Evolutionary conservation across 2,888 invertebrate species (phyloP), one percentile per base, ranked within the genome.

Genomic region (Macaria notata): DNA sequence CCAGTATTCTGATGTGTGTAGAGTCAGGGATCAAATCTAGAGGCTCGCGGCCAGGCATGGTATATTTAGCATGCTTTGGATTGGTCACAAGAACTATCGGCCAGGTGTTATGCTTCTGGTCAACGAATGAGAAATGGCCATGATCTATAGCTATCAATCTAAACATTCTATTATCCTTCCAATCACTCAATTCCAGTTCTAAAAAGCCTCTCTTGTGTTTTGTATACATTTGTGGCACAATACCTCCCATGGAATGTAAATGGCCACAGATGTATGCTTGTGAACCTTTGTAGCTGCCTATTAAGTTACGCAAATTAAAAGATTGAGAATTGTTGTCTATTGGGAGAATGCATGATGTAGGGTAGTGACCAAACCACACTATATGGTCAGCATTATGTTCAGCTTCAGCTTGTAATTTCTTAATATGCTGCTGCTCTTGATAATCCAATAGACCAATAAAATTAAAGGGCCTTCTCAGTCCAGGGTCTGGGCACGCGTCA

Each of bases 181-280:
- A 98, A 87, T 98, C 98, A 6, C 95, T 97, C 53, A 98, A 86
- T 86, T 98, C 98, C 56, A 98, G 89, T 85, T 98, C 98, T 59
- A 98, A 87, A 76, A 94, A 96, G 4, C 98, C 98, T 61, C 93
- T 93, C 69, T 94, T 94, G 74, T 98, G 98, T 67, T 95, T 89
- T 1, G 97, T 95, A 76, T 98, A 97, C 98, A 98, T 98, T 65
- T 94, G 92, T 5, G 95, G 94, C 1, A 97, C 94, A 4, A 95
- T 72, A 4, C 96, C 97, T 44, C 94, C 96, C 74, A 98, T 92
- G 2, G 95, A 95, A 84, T 98, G 98, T 68, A 97, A 93, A 88
- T 98, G 98, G 0, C 98, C 98, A 84, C 97, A 97, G 30, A 98
- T 85, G 86, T 98, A 98, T 0, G 93, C 96, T 71, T 95, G 92